phyloP scores from a whole-genome alignment of 1,140 invertebrate genomes.

The Rhopalosiphum maidis region DNA sequence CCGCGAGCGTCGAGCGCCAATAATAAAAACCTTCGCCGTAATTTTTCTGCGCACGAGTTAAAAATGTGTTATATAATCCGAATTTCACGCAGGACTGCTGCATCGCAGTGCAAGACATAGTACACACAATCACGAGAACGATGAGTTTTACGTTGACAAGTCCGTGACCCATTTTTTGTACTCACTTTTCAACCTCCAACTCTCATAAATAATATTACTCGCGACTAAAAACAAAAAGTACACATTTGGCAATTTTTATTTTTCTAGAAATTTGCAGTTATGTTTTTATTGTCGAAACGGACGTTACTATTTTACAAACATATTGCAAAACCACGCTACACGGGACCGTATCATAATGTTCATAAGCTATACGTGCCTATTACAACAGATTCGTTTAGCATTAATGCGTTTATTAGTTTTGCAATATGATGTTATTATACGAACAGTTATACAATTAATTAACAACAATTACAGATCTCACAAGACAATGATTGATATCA shows the following conservation, averaged over 20 bases:
- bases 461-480: background rate
- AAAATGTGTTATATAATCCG: constrained; percentile 15
- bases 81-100: constrained; percentile 2
- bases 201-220: constrained; percentile 9
- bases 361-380: background rate
- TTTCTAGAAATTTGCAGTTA: background rate
- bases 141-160: constrained; percentile 40
- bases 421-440: background rate
- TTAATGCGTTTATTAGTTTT: background rate
- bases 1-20: background rate
- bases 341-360: background rate
- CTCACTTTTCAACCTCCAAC: background rate
- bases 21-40: background rate
- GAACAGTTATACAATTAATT: background rate
- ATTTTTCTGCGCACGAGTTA: constrained; percentile 3
- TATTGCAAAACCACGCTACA: background rate
- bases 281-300: background rate
- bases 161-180: constrained; percentile 45
- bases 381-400: background rate
- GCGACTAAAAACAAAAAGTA: background rate
- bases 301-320: background rate
- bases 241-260: background rate
- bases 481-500: background rate
- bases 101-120: background rate
- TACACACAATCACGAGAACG: constrained; percentile 15